Percentiles rank a stretch among this genome's conserved stretches.
Evolutionary conservation across 2,888 invertebrate species (phyloP).

Genomic region (Parapristionchus giblindavisi): DNA sequence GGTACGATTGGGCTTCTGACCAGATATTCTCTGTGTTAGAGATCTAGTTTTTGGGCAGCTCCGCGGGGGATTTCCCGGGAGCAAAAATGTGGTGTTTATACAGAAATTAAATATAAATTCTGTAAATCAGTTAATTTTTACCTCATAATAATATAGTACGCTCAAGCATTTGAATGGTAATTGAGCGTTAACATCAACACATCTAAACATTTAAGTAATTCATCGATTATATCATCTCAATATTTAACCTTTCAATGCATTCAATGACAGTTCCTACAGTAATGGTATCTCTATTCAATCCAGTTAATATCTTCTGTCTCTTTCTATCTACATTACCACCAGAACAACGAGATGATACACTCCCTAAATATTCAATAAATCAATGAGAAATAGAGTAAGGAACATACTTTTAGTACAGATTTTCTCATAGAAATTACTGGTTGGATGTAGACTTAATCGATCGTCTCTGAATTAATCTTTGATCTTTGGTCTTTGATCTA

Average conservation of each 20-base stretch:
- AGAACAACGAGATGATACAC: constrained; percentile 16
- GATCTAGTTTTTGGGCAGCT: constrained; percentile 15
- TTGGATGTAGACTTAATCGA: neutral
- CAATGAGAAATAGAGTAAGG: neutral
- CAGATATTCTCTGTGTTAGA: constrained; percentile 18
- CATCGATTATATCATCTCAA: neutral
- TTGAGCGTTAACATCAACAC: constrained; percentile 3
- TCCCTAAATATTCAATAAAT: neutral
- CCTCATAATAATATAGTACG: constrained; percentile 21
- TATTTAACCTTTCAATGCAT: constrained; percentile 20
- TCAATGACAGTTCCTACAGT: neutral
- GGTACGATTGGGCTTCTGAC: constrained; percentile 14
- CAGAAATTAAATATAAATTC: too few species aligned
- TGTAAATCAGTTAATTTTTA: neutral
- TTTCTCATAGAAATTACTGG: constrained; percentile 33
- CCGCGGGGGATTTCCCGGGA: constrained; percentile 5
- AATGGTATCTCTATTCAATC: constrained; percentile 8
- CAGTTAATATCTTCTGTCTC: constrained; percentile 24
- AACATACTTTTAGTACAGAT: constrained; percentile 13
- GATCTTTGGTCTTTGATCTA: neutral
- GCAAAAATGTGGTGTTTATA: too few species aligned
- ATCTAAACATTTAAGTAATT: neutral
- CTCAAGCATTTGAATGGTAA: constrained; percentile 32
- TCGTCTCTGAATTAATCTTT: neutral
- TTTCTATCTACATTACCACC: constrained; percentile 26